These are phyloP conservation scores for Corydoras sp. DNA, from an alignment of 2,113 vertebrate genomes.

Conservation along the genomic window DNA sequence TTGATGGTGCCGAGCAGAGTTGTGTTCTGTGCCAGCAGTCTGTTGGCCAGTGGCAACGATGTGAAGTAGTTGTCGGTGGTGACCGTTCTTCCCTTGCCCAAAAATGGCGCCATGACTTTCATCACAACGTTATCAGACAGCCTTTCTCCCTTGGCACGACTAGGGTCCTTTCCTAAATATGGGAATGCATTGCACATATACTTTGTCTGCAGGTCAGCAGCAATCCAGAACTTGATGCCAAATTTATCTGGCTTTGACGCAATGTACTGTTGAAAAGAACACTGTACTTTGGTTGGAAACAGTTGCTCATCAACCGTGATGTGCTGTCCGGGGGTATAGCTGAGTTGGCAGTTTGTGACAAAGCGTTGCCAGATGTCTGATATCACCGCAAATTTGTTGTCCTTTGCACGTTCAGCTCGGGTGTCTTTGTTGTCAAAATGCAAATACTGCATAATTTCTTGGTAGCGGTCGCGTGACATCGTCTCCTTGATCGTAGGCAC, in stretches of 20 bases:
- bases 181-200: not conserved
- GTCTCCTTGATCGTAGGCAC: slow-evolving; percentile 6
- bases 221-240: slow-evolving; percentile 1
- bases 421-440: too few species aligned
- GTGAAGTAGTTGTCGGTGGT: not conserved
- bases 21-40: not conserved
- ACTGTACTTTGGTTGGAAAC: not conserved
- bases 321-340: not conserved
- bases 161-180: not conserved
- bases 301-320: not conserved
- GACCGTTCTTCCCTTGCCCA: not conserved
- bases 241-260: not conserved
- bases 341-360: too few species aligned
- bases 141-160: not conserved
- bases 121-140: not conserved
- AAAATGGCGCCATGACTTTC: not conserved
- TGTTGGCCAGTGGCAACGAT: not conserved
- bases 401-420: too few species aligned
- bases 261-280: not conserved
- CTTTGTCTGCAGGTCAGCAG: not conserved
- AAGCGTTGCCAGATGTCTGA: too few species aligned
- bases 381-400: too few species aligned
- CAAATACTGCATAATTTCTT: slow-evolving; percentile 6
- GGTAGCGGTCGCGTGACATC: not conserved
- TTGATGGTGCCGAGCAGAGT: not conserved